These are phyloP conservation scores for Limnodromus scolopaceus DNA, from an alignment of 2,797 vertebrate genomes.

Conservation along the genomic window DNA sequence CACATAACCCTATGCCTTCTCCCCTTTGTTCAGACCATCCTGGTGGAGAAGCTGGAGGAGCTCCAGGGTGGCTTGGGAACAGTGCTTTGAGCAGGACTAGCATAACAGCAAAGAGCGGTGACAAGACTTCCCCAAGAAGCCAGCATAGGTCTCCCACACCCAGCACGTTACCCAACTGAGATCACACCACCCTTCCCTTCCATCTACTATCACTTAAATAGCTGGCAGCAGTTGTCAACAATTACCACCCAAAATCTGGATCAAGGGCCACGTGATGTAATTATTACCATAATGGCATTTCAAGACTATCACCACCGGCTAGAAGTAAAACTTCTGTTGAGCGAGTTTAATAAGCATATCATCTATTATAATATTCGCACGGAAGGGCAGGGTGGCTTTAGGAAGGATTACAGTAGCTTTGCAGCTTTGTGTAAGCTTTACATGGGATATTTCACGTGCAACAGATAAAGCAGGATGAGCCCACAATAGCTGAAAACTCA, in stretches of 20 bases:
- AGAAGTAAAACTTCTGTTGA: slow-evolving; percentile 1
- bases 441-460: slow-evolving; percentile 31
- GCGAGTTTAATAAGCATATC: slow-evolving; percentile 65
- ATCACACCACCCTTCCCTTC: neutral
- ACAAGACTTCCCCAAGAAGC: neutral
- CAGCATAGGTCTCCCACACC: neutral
- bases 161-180: neutral
- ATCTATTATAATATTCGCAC: neutral
- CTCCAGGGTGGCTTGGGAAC: neutral
- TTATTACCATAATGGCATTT: slow-evolving; percentile 27
- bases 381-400: slow-evolving; percentile 31
- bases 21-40: neutral
- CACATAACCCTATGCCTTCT: neutral
- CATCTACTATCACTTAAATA: neutral
- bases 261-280: neutral
- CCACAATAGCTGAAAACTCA: neutral
- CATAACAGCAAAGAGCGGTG: accelerated
- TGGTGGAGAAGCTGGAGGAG: neutral
- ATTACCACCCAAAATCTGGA: neutral
- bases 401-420: slow-evolving; percentile 56
- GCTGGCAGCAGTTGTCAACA: neutral
- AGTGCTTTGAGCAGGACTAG: neutral
- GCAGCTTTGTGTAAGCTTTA: slow-evolving; percentile 42
- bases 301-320: neutral
- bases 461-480: slow-evolving; percentile 50